Percentiles rank a stretch among this genome's conserved stretches.
Evolutionary conservation across 2,113 vertebrate genomes (phyloP).

Genomic region (Glaucomys volans): DNA sequence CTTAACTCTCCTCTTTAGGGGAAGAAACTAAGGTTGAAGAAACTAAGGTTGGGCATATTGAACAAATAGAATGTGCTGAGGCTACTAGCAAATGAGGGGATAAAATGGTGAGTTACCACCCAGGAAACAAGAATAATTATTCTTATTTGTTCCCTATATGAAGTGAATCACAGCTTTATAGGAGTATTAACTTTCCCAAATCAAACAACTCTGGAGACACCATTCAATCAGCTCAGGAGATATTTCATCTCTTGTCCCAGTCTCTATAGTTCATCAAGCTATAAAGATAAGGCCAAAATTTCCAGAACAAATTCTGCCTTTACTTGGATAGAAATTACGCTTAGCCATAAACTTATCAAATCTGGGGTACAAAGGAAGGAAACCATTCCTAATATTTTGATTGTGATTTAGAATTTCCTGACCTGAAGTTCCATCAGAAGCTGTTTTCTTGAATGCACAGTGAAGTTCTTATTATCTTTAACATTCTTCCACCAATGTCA

Average conservation of each 20-base stretch:
- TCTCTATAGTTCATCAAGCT: neutral
- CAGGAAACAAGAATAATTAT: neutral
- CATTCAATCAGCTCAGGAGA: neutral
- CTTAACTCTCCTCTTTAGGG: neutral
- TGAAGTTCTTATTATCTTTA: neutral
- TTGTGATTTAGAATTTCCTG: neutral
- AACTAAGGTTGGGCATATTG: neutral
- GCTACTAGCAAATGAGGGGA: neutral
- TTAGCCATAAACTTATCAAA: neutral
- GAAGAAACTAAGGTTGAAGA: neutral
- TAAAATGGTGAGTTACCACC: neutral
- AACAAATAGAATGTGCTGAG: constrained; percentile 15
- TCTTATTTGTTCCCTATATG: neutral
- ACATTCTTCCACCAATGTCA: neutral
- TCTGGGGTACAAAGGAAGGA: too few species aligned
- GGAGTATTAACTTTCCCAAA: neutral
- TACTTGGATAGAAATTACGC: neutral
- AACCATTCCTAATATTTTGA: neutral
- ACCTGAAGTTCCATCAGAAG: neutral
- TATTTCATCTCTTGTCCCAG: neutral
- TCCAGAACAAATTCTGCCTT: neutral
- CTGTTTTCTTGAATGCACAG: neutral
- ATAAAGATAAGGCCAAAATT: neutral
- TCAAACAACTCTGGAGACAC: neutral
- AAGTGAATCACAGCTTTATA: neutral